A percentile compares a stretch with the other conserved stretches of the same genome.
phyloP scores from a whole-genome alignment of 2,113 vertebrate species.

The Ptychochromis oligacanthus region DNA sequence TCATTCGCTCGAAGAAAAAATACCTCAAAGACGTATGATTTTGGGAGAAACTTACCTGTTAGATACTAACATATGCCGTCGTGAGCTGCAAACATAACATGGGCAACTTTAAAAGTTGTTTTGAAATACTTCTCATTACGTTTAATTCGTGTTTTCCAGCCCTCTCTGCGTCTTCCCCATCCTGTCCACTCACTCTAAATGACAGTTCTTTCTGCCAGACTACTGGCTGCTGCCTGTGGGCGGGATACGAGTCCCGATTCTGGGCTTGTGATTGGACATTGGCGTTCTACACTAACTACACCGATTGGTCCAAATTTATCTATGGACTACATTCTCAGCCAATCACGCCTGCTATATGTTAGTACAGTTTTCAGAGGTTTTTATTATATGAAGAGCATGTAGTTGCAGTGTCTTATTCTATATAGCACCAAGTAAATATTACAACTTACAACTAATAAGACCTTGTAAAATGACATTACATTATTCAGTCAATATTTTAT shows the following conservation, averaged over 20 bases:
- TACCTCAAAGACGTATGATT: background rate
- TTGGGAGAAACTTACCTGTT: slow-evolving; percentile 60
- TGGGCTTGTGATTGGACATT: slow-evolving; percentile 58
- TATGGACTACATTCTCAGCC: slow-evolving; percentile 36
- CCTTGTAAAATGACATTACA: background rate
- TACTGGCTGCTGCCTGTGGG: slow-evolving; percentile 64
- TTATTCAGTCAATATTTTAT: background rate
- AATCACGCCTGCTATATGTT: slow-evolving; percentile 39
- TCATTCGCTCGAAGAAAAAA: slow-evolving; percentile 40
- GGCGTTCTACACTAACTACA: slow-evolving; percentile 25
- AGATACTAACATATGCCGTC: slow-evolving; percentile 36
- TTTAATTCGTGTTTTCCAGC: slow-evolving; percentile 26
- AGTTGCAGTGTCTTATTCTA: too few relatives aligned
- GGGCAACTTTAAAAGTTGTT: slow-evolving; percentile 54
- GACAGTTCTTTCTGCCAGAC: slow-evolving; percentile 69
- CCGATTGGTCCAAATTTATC: slow-evolving; percentile 49
- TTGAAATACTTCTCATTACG: slow-evolving; percentile 32
- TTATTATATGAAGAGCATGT: background rate
- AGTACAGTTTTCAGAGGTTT: background rate
- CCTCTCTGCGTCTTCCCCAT: slow-evolving; percentile 47
- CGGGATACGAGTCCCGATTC: slow-evolving; percentile 6
- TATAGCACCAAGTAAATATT: background rate
- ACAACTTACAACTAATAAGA: background rate
- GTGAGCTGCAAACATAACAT: background rate
- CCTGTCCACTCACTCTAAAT: slow-evolving; percentile 67